Base-by-base conservation (phyloP, 2,888 invertebrate genomes). In the Physocephala rufipes region DNA sequence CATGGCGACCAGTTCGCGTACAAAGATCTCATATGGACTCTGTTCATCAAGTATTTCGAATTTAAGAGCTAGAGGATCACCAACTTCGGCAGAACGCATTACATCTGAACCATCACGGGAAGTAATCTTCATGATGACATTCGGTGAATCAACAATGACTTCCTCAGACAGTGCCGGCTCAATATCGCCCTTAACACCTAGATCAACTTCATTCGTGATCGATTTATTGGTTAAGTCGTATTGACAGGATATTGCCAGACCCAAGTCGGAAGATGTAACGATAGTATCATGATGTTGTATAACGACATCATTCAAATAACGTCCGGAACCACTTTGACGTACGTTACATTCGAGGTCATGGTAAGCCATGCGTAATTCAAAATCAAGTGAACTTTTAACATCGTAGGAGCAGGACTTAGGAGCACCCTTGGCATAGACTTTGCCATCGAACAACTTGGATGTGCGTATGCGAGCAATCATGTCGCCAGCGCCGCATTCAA, bases 261-360 rank as follows among this genome's bases (percentile, higher is more conserved):
- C 95, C 81, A 96, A 90, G 89, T 96, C 96, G 59, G 95, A 94
- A 76, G 94, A 95, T 74, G 96, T 96, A 72, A 96, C 95, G 80
- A 96, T 96, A 76, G 95, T 95, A 83, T 96, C 95, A 87, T 96
- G 96, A 87, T 96, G 95, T 84, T 96, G 96, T 82, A 96, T 95
- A 71, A 96, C 93, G 55, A 95, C 95, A 87, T 96, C 96, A 86
- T 95, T 96, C 80, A 95, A 89, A 83, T 93, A 94, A 82, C 92
- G 90, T 78, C 95, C 95, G 67, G 93, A 90, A 71, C 94, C 93
- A 82, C 94, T 94, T 84, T 95, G 94, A 81, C 93, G 91, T 53
- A 96, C 95, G 85, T 95, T 95, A 86, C 96, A 96, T 85, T 95
- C 95, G 73, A 96, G 89, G 86, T 96, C 94, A 85, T 93, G 94